phyloP scores from a whole-genome alignment of 1,140 invertebrate species.

The Penaeus japonicus region DNA sequence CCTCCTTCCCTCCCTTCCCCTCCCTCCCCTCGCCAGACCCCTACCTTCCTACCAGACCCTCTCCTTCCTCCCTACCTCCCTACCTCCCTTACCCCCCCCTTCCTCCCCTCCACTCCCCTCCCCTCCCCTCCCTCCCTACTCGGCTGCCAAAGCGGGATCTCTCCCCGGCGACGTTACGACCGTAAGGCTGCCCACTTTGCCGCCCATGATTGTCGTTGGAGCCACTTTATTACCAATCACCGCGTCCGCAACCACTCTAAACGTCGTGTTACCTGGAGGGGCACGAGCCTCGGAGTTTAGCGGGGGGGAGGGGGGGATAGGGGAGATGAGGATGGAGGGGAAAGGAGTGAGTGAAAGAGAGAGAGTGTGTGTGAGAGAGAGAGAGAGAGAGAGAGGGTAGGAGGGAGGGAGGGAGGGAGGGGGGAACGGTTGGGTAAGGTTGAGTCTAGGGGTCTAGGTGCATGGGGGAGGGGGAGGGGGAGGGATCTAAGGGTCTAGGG shows the following conservation, averaged over 20 bases:
- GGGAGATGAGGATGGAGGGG: too few species aligned
- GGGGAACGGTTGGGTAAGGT: too few species aligned
- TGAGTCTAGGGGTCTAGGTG: too few species aligned
- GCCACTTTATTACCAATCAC: constrained; percentile 54
- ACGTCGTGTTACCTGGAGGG: constrained; percentile 49
- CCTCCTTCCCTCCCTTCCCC: not conserved
- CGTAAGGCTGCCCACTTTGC: constrained; percentile 49
- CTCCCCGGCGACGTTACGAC: constrained; percentile 51
- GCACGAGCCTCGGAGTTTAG: constrained; percentile 14
- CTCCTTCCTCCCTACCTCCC: not conserved
- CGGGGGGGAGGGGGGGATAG: not conserved
- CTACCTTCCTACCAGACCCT: not conserved
- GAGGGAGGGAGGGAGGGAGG: too few species aligned
- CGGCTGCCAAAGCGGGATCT: constrained; percentile 37
- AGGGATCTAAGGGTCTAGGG: too few species aligned
- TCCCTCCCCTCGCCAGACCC: not conserved
- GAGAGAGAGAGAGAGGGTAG: too few species aligned
- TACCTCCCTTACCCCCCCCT: not conserved
- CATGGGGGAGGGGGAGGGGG: too few species aligned
- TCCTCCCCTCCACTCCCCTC: not conserved
- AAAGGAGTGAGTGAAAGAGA: too few species aligned
- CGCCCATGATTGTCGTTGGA: constrained; percentile 52
- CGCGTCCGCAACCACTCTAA: constrained; percentile 52
- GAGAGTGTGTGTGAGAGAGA: too few species aligned
- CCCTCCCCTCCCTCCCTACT: not conserved